Conservation (phyloP, 2,113 vertebrate genomes). For the Solenodon paradoxus region DNA sequence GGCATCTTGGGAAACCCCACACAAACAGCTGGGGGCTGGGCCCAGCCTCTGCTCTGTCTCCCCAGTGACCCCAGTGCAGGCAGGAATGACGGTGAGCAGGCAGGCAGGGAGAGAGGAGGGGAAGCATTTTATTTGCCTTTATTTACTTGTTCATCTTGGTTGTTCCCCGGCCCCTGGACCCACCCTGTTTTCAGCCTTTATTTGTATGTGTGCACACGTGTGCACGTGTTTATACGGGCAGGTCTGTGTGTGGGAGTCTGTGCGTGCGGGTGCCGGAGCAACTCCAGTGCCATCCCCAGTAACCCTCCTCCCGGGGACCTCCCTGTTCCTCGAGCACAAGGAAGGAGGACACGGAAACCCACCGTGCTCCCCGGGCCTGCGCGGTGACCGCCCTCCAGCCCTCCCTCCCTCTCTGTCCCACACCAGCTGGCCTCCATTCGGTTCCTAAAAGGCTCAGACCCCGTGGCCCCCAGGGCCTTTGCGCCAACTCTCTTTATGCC, state of each 20-base stretch:
- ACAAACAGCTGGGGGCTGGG: too few species aligned
- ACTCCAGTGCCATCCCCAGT: neutral
- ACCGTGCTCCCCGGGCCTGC: too few species aligned
- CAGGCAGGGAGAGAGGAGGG: too few species aligned
- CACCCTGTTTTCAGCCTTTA: too few species aligned
- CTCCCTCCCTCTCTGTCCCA: neutral
- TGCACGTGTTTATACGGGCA: too few species aligned
- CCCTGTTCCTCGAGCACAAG: neutral
- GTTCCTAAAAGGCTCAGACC: neutral
- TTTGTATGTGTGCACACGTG: neutral
- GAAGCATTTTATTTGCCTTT: too few species aligned
- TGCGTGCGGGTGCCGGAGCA: rapidly evolving
- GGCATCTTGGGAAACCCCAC: too few species aligned
- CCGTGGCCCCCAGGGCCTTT: neutral
- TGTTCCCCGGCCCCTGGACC: too few species aligned
- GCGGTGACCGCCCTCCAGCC: neutral
- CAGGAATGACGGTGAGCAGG: neutral
- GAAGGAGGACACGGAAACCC: neutral
- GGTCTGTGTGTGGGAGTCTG: neutral
- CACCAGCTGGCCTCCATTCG: neutral
- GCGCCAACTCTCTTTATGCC: neutral
- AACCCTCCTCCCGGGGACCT: neutral
- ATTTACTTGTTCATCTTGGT: too few species aligned
- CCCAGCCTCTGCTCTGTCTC: neutral
- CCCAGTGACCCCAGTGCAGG: neutral